A percentile compares a stretch with the other conserved stretches of the same genome.
Conservation (phyloP, 23 tunicate species). For the Trididemnum nubilum region DNA sequence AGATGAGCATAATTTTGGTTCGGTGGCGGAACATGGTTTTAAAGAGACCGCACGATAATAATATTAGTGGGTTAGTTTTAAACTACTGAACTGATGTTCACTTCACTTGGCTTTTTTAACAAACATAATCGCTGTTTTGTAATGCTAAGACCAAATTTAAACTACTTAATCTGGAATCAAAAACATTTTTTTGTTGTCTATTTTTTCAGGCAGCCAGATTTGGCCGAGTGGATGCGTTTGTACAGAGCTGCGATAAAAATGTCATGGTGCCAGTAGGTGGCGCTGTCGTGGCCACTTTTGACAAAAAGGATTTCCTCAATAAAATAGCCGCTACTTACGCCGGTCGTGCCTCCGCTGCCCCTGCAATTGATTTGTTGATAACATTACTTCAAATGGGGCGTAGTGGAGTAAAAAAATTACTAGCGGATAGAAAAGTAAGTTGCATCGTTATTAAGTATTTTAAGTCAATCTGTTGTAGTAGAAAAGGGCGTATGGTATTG, state of each 20-base stretch:
- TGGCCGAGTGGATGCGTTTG: slow-evolving; percentile 94
- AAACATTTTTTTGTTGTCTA: no score
- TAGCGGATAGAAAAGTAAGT: slow-evolving; percentile 74
- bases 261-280: slow-evolving; percentile 97
- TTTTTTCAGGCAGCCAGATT: slow-evolving; percentile 74
- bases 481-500: not conserved
- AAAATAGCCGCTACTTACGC: slow-evolving; percentile 91
- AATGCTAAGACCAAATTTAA: no score
- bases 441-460: not conserved
- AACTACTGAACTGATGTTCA: no score
- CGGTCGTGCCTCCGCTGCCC: slow-evolving; percentile 94
- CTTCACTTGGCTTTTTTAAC: no score
- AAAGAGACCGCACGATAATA: no score
- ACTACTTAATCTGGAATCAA: no score
- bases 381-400: slow-evolving; percentile 89
- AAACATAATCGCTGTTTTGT: no score
- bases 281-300: slow-evolving; percentile 64
- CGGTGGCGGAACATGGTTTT: no score
- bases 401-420: slow-evolving; percentile 55
- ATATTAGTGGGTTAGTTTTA: no score
- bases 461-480: no score
- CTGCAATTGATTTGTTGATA: slow-evolving; percentile 81
- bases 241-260: slow-evolving; percentile 97
- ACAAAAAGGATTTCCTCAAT: slow-evolving; percentile 31
- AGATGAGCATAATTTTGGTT: no score